Percentiles rank a stretch among this genome's conserved stretches.
These are phyloP conservation scores for Calosoma granatense DNA, from an alignment of 1,140 invertebrate genomes.

Conservation along the genomic window DNA sequence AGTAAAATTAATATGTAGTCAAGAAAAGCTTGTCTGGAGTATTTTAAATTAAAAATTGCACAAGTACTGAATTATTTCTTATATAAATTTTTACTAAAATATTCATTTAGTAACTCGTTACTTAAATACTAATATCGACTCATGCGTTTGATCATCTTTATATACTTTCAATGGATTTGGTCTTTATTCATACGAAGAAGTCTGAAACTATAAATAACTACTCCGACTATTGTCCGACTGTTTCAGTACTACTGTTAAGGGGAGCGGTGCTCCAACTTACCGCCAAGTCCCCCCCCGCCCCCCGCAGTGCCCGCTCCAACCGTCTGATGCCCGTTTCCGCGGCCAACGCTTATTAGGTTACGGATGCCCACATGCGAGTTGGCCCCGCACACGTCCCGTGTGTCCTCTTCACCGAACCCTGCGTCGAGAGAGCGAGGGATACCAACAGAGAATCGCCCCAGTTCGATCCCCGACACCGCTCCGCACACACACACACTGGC, in stretches of 20 bases:
- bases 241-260: no score
- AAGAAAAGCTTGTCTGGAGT: background rate
- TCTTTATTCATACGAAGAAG: no score
- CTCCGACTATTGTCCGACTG: no score
- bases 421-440: background rate
- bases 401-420: background rate
- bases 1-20: no score
- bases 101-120: no score
- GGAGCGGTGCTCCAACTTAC: slow-evolving; percentile 1
- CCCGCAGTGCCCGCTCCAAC: background rate
- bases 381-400: background rate
- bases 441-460: background rate
- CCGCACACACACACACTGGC: background rate
- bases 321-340: background rate
- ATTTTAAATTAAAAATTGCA: no score
- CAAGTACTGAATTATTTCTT: no score
- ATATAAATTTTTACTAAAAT: no score
- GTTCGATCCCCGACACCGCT: background rate
- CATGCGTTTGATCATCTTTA: no score
- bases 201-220: no score
- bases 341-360: slow-evolving; percentile 7
- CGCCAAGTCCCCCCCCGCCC: background rate
- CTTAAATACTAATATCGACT: no score
- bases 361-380: slow-evolving; percentile 1
- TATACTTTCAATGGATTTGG: no score